These are phyloP conservation scores for Drosophila jambulina DNA, from an alignment of 1,140 invertebrate genomes.

Conservation along the genomic window DNA sequence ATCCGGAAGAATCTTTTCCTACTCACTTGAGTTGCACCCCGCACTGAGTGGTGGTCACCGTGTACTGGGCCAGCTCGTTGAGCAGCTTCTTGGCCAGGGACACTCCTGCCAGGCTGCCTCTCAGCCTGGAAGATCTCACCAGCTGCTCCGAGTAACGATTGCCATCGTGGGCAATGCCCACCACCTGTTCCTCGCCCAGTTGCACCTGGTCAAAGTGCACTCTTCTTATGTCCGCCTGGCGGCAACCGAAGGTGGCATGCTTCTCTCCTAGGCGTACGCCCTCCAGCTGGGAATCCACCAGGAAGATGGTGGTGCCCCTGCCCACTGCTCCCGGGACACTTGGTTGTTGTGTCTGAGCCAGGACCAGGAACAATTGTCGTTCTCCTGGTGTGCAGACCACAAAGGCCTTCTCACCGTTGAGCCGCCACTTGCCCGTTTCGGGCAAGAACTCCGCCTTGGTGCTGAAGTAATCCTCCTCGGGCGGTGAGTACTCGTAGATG, in stretches of 20 bases:
- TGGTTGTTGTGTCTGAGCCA: slow-evolving; percentile 79
- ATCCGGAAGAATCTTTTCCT: accelerated
- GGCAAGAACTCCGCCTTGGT: slow-evolving; percentile 69
- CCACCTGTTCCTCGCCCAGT: slow-evolving; percentile 80
- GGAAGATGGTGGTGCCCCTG: slow-evolving; percentile 88
- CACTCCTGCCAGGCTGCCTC: slow-evolving; percentile 55
- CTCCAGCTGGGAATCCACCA: slow-evolving; percentile 90
- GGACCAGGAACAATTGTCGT: slow-evolving; percentile 85
- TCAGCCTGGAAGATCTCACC: slow-evolving; percentile 54
- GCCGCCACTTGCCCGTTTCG: slow-evolving; percentile 80
- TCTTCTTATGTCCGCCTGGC: slow-evolving; percentile 58
- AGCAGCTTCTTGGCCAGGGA: slow-evolving; percentile 67
- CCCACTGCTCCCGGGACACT: slow-evolving; percentile 61
- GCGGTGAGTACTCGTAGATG: slow-evolving; percentile 84
- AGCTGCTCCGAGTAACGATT: slow-evolving; percentile 60
- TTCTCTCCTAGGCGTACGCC: slow-evolving; percentile 89
- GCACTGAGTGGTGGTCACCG: slow-evolving; percentile 88
- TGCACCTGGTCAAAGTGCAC: slow-evolving; percentile 86
- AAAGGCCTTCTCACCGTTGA: slow-evolving; percentile 86
- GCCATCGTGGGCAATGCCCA: slow-evolving; percentile 68
- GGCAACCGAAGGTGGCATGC: slow-evolving; percentile 90
- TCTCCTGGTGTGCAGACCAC: slow-evolving; percentile 85
- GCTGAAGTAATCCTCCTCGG: slow-evolving; percentile 76
- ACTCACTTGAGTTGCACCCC: slow-evolving; percentile 69
- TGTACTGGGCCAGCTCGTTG: slow-evolving; percentile 56